phyloP scores from a whole-genome alignment of 2,797 vertebrate species.

The Selene dorsalis region DNA sequence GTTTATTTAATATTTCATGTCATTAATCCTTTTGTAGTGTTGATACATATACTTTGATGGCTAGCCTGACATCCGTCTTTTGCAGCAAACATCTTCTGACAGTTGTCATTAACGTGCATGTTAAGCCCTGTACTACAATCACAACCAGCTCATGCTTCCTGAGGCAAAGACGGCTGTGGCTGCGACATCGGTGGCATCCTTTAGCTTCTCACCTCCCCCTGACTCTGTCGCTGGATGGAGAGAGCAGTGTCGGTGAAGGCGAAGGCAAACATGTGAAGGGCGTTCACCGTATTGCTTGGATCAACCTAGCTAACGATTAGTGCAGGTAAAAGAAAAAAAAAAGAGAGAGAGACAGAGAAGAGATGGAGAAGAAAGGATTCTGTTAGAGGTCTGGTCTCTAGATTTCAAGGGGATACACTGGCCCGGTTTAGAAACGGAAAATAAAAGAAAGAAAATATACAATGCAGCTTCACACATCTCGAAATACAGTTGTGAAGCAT shows the following conservation, averaged over 20 bases:
- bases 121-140: constrained; percentile 77
- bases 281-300: constrained; percentile 70
- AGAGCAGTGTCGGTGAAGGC: constrained; percentile 53
- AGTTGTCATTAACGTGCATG: constrained; percentile 81
- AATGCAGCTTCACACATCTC: constrained; percentile 47
- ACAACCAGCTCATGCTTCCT: constrained; percentile 81
- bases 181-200: constrained; percentile 43
- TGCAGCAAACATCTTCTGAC: constrained; percentile 85
- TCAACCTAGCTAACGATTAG: constrained; percentile 62
- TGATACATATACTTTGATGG: constrained; percentile 84
- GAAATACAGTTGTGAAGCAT: constrained; percentile 29
- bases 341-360: neutral
- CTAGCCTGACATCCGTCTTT: constrained; percentile 84
- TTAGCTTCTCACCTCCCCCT: constrained; percentile 47
- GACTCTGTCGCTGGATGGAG: constrained; percentile 38
- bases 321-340: constrained; percentile 42
- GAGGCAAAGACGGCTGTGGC: constrained; percentile 62
- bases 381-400: constrained; percentile 53
- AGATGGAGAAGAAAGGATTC: constrained; percentile 39
- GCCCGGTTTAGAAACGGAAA: constrained; percentile 40
- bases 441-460: constrained; percentile 14
- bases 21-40: constrained; percentile 78
- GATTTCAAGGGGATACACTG: constrained; percentile 50
- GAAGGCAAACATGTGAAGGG: constrained; percentile 61
- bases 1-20: constrained; percentile 75